Conservation (phyloP, 2,113 vertebrate genomes). For the Myxocyprinus asiaticus region DNA sequence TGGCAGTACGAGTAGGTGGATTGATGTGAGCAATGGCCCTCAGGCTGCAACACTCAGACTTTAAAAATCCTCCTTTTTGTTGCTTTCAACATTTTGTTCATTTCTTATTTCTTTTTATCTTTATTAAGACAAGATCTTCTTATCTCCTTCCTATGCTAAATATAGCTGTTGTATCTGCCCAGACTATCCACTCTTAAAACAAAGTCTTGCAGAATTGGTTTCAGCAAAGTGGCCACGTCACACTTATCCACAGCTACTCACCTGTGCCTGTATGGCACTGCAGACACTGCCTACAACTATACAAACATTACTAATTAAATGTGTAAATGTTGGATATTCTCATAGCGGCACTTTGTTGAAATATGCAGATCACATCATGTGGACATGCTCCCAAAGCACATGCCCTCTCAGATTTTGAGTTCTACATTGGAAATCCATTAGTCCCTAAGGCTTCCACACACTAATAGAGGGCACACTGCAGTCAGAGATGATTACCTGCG, state of each 20-base stretch:
- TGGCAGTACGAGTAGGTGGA: constrained; percentile 1
- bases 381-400: no score
- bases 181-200: background rate
- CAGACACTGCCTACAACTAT: no score
- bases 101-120: background rate
- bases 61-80: constrained; percentile 10
- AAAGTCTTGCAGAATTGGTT: background rate
- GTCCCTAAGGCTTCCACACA: no score
- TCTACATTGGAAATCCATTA: no score
- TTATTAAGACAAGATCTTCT: background rate
- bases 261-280: background rate
- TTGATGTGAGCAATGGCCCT: constrained; percentile 10
- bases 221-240: background rate
- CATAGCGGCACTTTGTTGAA: no score
- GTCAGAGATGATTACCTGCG: no score
- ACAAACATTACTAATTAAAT: no score
- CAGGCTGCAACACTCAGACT: constrained; percentile 9
- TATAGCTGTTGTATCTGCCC: constrained; percentile 6
- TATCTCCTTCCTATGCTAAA: constrained; percentile 7
- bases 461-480: no score
- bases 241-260: background rate
- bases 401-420: no score
- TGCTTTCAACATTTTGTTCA: background rate
- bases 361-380: no score
- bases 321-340: no score